Evolutionary conservation across 2,113 vertebrate species (phyloP).

Genomic region (Halichoerus grypus): DNA sequence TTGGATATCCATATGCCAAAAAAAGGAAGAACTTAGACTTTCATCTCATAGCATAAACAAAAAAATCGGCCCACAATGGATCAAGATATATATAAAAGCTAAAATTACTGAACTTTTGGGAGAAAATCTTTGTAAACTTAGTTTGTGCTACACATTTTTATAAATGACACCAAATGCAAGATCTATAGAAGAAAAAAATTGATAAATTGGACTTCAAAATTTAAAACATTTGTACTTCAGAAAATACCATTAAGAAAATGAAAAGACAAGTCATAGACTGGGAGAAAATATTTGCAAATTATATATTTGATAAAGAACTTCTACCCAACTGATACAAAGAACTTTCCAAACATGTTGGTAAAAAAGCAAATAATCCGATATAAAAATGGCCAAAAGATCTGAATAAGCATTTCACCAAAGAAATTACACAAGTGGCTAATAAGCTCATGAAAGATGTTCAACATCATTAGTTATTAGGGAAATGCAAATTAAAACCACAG

Average conservation of each 20-base stretch:
- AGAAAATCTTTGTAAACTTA: background rate
- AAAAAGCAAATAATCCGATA: background rate
- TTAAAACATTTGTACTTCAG: background rate
- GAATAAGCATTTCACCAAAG: background rate
- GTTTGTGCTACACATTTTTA: background rate
- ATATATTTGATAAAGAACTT: background rate
- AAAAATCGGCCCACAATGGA: background rate
- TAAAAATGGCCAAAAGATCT: background rate
- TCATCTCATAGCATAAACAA: background rate
- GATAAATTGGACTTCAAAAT: background rate
- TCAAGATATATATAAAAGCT: background rate
- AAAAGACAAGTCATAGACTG: background rate
- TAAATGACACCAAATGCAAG: background rate
- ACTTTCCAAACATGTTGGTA: background rate
- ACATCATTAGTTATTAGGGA: background rate
- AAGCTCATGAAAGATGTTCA: background rate
- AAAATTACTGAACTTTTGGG: background rate
- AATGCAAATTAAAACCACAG: background rate
- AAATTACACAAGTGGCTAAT: background rate
- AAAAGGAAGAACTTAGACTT: background rate
- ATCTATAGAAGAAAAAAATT: background rate
- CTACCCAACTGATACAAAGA: background rate
- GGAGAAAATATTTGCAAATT: constrained; percentile 3
- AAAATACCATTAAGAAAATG: background rate
- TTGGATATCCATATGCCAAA: background rate